Evolutionary conservation across 1,140 invertebrate species (phyloP), one percentile per base, ranked within the genome.

Genomic region (Bradysia coprophila): DNA sequence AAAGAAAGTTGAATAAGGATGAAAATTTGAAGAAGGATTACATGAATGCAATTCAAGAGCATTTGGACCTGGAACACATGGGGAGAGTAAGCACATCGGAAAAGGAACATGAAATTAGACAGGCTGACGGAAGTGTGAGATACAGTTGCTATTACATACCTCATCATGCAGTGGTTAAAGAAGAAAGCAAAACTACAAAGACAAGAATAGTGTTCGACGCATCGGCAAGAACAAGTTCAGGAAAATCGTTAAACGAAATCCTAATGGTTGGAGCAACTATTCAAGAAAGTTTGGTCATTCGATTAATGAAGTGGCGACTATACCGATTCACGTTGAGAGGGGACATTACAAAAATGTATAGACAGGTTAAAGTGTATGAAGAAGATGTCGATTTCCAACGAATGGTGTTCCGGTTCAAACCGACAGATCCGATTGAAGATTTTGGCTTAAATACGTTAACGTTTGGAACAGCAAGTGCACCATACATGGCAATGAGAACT

Each of bases 331-430:
- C 47, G 16, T 19, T 61, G 6, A 47, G 43, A 3, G 47, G 49
- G 1, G 58, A 60, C 40, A 53, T 60, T n/a, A 31, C 28, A 8
- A 54, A 56, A 45, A 56, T 58, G 51, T 61, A 53, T 42, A 18
- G 33, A 16, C 33, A 36, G 15, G 18, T 36, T 15, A n/a, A 16
- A 16, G 16, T 36, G 48, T 8, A 48, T 38, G n/a, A 8, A 15
- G 32, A 43, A 33, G 34, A 57, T 42, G 19, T 36, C 16, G 36
- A 48, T 33, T 54, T 45, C 42, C 55, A 63, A 45, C 22, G 46
- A 36, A 53, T 63, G 21, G 32, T 60, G 4, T 59, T 57, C 51
- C 46, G 56, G 20, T 4, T 42, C 18, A 28, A 42, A 1, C 22
- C 46, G 5, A 19, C 40, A 6, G 34, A 53, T 33, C 41, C 45